Evolutionary conservation across 2,113 vertebrate genomes (phyloP), one percentile per base, ranked within the genome.

Genomic region (Poecile atricapillus): DNA sequence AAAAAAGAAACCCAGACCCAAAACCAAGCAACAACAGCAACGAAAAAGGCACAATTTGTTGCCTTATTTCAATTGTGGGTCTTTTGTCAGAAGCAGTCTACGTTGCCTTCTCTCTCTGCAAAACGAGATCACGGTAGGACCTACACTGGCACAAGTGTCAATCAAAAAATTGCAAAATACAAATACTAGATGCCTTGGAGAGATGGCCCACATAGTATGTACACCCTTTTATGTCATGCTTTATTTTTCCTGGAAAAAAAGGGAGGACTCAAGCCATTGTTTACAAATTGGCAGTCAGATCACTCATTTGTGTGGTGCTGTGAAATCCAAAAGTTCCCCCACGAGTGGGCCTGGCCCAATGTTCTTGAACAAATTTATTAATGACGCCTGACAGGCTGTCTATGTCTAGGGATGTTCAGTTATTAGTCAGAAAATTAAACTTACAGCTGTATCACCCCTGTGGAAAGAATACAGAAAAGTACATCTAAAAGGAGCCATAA

Each of bases 351-450:
- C 58, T 96, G 64, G 49, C 56, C 60, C 44, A 75, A 9, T 93
- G 52, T 58, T 77, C 49, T 55, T 78, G 68, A 89, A 78, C 25
- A 75, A 80, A 64, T 79, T 73, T 92, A 77, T 95, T 94, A 87
- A 90, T 89, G 69, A 77, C 87, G 59, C n/a, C 80, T 95, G 82
- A 63, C 65, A 95, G 74, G 24, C 43, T 84, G 28, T 50, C 75
- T 94, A 1, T 43, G 82, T 90, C 90, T 92, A 70, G 82, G 80
- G 94, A 88, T 93, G 63, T 89, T 96, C 87, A 86, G 53, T 89
- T 95, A 64, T 77, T 94, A 87, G 53, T 79, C 65, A 83, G 58
- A 88, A 91, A 94, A 93, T 90, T 73, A 60, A 96, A 88, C 35
- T 55, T 87, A 67, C 31, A 94, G 65, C 63, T 85, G 43, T 91